These are phyloP conservation scores for Myiotriccus ornatus DNA, from an alignment of 2,797 vertebrate genomes.

Conservation along the genomic window DNA sequence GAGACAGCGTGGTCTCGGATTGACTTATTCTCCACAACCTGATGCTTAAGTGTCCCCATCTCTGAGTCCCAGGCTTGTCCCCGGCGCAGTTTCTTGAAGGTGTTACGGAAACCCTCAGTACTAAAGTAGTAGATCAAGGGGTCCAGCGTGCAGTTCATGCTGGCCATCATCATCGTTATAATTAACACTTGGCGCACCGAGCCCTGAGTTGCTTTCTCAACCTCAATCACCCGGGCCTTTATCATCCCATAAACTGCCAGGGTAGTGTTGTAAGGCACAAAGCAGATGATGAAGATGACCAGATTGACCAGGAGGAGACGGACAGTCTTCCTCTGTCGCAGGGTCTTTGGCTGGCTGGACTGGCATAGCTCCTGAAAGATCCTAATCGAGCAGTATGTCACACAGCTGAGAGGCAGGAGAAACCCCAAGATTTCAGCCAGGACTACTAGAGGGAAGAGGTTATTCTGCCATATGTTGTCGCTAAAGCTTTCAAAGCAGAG, in stretches of 20 bases:
- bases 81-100: constrained; percentile 63
- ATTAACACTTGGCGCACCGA: constrained; percentile 67
- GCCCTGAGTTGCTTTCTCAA: background rate
- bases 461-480: constrained; percentile 66
- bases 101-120: constrained; percentile 80
- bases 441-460: constrained; percentile 72
- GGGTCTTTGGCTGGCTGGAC: constrained; percentile 32
- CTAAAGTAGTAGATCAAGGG: constrained; percentile 82
- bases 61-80: constrained; percentile 61
- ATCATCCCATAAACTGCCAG: constrained; percentile 77
- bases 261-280: constrained; percentile 78
- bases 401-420: constrained; percentile 73
- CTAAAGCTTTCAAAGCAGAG: constrained; percentile 80
- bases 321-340: constrained; percentile 70
- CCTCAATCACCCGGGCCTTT: constrained; percentile 61
- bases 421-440: constrained; percentile 78
- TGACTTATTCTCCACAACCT: background rate
- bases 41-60: background rate
- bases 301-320: constrained; percentile 77
- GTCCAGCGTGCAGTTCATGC: constrained; percentile 79
- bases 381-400: constrained; percentile 70
- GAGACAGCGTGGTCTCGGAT: rapidly evolving
- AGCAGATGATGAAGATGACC: constrained; percentile 80
- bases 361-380: constrained; percentile 74
- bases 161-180: constrained; percentile 69